A percentile compares a stretch with the other conserved stretches of the same genome.
These are phyloP conservation scores for Heloderma charlesbogerti DNA, from an alignment of 2,113 vertebrate genomes.

Conservation along the genomic window DNA sequence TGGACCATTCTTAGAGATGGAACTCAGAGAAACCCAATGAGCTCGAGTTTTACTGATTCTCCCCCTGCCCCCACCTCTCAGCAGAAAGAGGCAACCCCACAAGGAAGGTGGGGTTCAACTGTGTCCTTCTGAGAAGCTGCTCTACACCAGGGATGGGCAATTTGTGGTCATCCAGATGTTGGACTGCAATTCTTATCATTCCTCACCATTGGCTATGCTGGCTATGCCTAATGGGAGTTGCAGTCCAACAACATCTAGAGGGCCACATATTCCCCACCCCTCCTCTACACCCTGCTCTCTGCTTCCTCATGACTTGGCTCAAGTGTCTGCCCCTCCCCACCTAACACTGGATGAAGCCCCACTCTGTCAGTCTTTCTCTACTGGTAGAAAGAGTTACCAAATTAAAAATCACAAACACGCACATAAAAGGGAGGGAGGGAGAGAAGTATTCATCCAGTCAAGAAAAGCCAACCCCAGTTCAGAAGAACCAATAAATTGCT, in stretches of 20 bases:
- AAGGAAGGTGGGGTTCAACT: neutral
- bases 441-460: neutral
- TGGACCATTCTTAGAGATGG: too few species aligned
- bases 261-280: too few species aligned
- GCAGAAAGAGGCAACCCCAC: neutral
- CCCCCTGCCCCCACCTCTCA: neutral
- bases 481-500: neutral
- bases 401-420: neutral
- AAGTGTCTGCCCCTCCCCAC: neutral
- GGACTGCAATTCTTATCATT: too few species aligned
- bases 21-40: too few species aligned
- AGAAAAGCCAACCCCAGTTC: neutral
- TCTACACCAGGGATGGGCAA: too few species aligned
- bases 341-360: neutral
- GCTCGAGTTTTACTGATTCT: neutral
- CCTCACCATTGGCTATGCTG: too few species aligned
- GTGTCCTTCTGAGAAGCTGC: neutral
- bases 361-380: neutral
- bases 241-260: too few species aligned
- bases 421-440: neutral
- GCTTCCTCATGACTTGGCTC: neutral
- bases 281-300: neutral
- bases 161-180: too few species aligned
- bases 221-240: too few species aligned
- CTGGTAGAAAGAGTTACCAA: neutral